Percentiles rank a stretch among this genome's conserved stretches.
Evolutionary conservation across 1,140 invertebrate species (phyloP).

Genomic region (Meloidogyne floridensis): DNA sequence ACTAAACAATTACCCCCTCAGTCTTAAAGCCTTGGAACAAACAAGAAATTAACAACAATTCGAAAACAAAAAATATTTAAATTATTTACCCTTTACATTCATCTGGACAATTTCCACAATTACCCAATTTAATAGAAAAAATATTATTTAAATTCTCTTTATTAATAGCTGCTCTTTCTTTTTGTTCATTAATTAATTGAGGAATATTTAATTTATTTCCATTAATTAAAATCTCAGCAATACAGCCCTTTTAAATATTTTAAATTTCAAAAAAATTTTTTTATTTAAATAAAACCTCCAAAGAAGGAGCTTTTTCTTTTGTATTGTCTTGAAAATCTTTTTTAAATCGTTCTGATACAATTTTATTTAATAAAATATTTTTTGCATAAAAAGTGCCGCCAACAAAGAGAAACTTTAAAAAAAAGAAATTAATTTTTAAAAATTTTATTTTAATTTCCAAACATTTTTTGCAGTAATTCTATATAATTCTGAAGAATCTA

Average conservation of each 20-base stretch:
- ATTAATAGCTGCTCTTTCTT: background rate
- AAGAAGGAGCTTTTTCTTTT: constrained; percentile 28
- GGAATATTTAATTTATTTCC: constrained; percentile 16
- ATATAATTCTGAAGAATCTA: constrained; percentile 32
- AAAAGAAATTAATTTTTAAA: background rate
- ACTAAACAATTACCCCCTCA: too few species aligned
- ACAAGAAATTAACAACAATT: too few species aligned
- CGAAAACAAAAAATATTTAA: background rate
- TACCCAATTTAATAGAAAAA: constrained; percentile 14
- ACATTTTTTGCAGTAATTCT: constrained; percentile 31
- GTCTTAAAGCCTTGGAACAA: too few species aligned
- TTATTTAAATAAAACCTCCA: constrained; percentile 20
- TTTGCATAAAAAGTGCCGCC: constrained; percentile 32
- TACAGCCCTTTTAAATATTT: constrained; percentile 13
- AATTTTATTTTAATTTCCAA: background rate
- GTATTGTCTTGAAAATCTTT: constrained; percentile 33
- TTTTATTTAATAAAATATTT: constrained; percentile 11
- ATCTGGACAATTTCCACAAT: constrained; percentile 15
- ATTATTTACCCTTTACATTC: constrained; percentile 19
- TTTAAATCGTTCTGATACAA: constrained; percentile 19
- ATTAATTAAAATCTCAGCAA: constrained; percentile 23
- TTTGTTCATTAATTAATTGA: constrained; percentile 17
- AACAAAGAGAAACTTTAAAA: constrained; percentile 25
- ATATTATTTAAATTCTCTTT: constrained; percentile 3
- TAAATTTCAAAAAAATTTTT: background rate